Evolutionary conservation across 2,888 invertebrate species (phyloP).

Genomic region (Caenorhabditis uteleia): DNA sequence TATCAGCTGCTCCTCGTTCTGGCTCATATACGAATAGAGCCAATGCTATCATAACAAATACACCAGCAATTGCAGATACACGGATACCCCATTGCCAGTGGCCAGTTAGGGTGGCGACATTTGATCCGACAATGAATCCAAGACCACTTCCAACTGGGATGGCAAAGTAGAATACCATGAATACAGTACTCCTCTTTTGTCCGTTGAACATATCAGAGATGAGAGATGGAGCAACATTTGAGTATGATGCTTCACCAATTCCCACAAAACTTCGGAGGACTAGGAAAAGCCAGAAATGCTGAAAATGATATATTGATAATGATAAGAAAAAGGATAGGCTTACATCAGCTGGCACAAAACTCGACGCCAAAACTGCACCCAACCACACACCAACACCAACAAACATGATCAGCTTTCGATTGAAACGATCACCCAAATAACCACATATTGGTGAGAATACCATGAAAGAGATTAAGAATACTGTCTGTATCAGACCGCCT

Average conservation of each 20-base stretch:
- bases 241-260: conserved; percentile 96
- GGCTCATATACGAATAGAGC: conserved; percentile 62
- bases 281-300: conserved; percentile 81
- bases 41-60: conserved; percentile 35
- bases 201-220: conserved; percentile 90
- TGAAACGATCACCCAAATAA: conserved; percentile 94
- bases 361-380: conserved; percentile 86
- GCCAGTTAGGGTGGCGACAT: conserved; percentile 78
- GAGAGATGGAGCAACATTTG: conserved; percentile 96
- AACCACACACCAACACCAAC: conserved; percentile 92
- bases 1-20: conserved; percentile 59
- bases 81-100: conserved; percentile 90
- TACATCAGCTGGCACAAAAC: conserved; percentile 80
- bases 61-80: conserved; percentile 78
- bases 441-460: conserved; percentile 95
- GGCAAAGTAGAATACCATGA: conserved; percentile 95
- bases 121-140: conserved; percentile 94
- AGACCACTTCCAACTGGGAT: conserved; percentile 89
- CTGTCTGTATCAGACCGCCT: conserved; percentile 90
- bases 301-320: conserved; percentile 62
- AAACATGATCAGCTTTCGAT: conserved; percentile 87
- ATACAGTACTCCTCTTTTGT: conserved; percentile 82
- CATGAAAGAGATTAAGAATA: conserved; percentile 96
- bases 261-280: conserved; percentile 89
- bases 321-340: conserved; percentile 1